Percentiles rank a stretch among this genome's conserved stretches.
Evolutionary conservation across 2,113 vertebrate species (phyloP).

Genomic region (Reinhardtius hippoglossoides): DNA sequence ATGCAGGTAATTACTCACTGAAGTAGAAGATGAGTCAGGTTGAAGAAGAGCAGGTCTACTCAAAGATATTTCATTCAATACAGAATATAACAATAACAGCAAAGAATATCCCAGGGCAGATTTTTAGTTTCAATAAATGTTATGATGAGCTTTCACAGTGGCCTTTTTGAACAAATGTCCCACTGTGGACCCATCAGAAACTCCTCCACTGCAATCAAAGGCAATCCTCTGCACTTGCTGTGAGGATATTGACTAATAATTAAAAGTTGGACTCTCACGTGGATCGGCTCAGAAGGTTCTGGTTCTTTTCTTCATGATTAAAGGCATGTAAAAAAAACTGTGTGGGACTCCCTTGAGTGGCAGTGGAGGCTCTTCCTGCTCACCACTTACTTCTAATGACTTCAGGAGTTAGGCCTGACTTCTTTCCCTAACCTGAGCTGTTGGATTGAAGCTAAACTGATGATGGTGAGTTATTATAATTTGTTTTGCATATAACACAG

Average conservation of each 20-base stretch:
- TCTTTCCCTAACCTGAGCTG: slow-evolving; percentile 23
- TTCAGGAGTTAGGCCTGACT: slow-evolving; percentile 11
- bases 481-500: not conserved
- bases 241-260: slow-evolving; percentile 7
- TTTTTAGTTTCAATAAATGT: not conserved
- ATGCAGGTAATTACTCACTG: slow-evolving; percentile 11
- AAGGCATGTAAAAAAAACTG: slow-evolving; percentile 38
- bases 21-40: slow-evolving; percentile 19
- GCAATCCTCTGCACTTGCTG: not conserved
- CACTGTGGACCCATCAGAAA: slow-evolving; percentile 1
- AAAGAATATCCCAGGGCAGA: not conserved
- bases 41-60: not conserved
- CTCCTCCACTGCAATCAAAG: not conserved
- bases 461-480: not conserved
- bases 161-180: slow-evolving; percentile 28
- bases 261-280: slow-evolving; percentile 5
- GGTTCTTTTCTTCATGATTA: slow-evolving; percentile 52
- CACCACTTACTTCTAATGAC: slow-evolving; percentile 42
- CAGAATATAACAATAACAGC: not conserved
- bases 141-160: not conserved
- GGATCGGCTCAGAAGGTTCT: slow-evolving; percentile 10
- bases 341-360: slow-evolving; percentile 26
- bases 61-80: not conserved
- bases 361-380: slow-evolving; percentile 9
- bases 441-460: slow-evolving; percentile 7